Evolutionary conservation across 2,888 invertebrate species (phyloP).

Genomic region (Lapara coniferarum): DNA sequence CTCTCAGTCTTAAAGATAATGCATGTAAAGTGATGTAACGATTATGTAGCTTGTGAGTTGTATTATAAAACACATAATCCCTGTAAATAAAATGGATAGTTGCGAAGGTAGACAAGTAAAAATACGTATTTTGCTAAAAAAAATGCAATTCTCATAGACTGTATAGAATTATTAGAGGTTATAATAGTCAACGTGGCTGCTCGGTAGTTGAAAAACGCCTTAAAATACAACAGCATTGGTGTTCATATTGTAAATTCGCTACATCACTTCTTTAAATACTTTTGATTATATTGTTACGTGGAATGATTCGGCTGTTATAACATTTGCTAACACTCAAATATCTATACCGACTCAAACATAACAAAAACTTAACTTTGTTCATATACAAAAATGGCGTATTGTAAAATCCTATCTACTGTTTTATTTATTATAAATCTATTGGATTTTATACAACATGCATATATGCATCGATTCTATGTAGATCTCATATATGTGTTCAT

Average conservation of each 20-base stretch:
- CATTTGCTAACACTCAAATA: conserved; percentile 25
- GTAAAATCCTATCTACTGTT: conserved; percentile 64
- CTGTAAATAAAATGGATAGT: no score
- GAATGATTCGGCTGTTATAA: conserved; percentile 8
- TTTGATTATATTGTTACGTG: neutral
- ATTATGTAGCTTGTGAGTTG: neutral
- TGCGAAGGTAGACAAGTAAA: neutral
- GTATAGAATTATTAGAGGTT: no score
- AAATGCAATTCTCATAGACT: no score
- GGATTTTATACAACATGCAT: conserved; percentile 49
- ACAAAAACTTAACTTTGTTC: conserved; percentile 36
- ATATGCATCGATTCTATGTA: conserved; percentile 43
- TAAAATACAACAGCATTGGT: neutral
- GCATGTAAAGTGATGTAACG: conserved; percentile 17
- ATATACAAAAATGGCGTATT: conserved; percentile 61
- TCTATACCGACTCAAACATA: conserved; percentile 27
- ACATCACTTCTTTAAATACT: neutral
- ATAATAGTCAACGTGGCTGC: neutral
- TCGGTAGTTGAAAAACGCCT: neutral
- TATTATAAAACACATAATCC: no score
- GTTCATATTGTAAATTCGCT: neutral
- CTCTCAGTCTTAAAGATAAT: conserved; percentile 27
- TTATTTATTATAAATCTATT: conserved; percentile 21
- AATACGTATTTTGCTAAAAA: neutral
- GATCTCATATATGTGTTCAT: neutral